These are phyloP conservation scores for Phengaris alcon DNA, from an alignment of 2,888 invertebrate species.

Conservation along the genomic window DNA sequence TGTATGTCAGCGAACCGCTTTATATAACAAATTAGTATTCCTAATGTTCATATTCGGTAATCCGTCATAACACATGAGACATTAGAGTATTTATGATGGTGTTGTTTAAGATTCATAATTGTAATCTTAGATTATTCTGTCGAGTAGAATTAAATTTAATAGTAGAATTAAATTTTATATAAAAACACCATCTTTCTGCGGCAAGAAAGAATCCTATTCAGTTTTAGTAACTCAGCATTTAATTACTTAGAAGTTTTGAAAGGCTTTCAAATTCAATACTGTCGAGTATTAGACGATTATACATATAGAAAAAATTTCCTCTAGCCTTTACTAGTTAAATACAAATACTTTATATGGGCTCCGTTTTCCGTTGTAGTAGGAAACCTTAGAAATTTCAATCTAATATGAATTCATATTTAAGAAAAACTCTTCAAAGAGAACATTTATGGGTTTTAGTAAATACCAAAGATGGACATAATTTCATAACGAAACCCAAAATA, in stretches of 20 bases:
- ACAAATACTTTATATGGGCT: constrained; percentile 5
- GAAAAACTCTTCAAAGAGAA: not conserved
- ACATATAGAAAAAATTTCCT: not conserved
- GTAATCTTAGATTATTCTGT: not conserved
- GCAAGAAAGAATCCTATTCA: not conserved
- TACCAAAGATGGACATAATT: not conserved
- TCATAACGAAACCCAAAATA: not conserved
- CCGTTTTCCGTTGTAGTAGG: constrained; percentile 9
- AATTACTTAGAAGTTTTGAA: not conserved
- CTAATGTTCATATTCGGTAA: constrained; percentile 1
- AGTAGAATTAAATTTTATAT: not conserved
- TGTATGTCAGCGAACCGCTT: constrained; percentile 21
- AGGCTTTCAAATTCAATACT: not conserved
- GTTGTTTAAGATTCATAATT: not conserved
- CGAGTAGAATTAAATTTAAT: not conserved
- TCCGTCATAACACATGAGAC: constrained; percentile 5
- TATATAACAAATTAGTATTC: constrained; percentile 18
- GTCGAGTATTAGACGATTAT: not conserved
- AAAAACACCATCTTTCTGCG: not conserved
- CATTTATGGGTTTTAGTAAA: not conserved
- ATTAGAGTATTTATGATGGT: not conserved
- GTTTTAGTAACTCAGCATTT: not conserved
- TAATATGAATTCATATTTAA: not conserved
- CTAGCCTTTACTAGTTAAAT: not conserved
- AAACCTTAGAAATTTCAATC: not conserved